phyloP scores from a whole-genome alignment of 2,113 vertebrate species.

The Vicugna pacos region DNA sequence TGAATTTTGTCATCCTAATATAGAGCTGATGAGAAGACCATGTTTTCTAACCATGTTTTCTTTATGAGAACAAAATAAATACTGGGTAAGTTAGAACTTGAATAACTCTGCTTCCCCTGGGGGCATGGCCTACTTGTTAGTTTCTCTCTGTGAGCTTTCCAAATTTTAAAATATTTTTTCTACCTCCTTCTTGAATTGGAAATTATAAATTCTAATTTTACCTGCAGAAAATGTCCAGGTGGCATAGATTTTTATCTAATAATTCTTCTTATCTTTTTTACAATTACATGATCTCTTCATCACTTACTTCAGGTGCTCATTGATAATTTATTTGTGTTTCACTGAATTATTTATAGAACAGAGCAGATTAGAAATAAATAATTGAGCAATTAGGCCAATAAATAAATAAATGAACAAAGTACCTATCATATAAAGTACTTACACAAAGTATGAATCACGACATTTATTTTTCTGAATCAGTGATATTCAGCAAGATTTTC shows the following conservation, averaged over 20 bases:
- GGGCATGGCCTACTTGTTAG: not conserved
- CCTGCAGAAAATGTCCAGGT: not conserved
- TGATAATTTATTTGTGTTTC: not conserved
- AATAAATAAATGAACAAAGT: not conserved
- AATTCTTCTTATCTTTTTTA: not conserved
- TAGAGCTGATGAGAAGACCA: not conserved
- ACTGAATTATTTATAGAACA: not conserved
- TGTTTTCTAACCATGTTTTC: not conserved
- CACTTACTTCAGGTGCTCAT: not conserved
- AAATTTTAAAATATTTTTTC: not conserved
- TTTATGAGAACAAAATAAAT: conserved; percentile 18
- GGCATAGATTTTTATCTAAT: not conserved
- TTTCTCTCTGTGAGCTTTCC: not conserved
- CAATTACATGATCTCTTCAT: not conserved
- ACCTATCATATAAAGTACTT: not conserved
- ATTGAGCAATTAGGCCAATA: not conserved
- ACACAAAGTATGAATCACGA: not conserved
- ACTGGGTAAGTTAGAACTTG: not conserved
- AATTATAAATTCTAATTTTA: not conserved
- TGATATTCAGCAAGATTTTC: not conserved
- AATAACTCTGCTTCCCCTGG: not conserved
- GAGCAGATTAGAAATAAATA: not conserved
- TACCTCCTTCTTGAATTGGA: not conserved
- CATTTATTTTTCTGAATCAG: not conserved
- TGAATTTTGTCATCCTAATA: not conserved